phyloP scores from a whole-genome alignment of 2,797 vertebrate genomes.

The Capromys pilorides region DNA sequence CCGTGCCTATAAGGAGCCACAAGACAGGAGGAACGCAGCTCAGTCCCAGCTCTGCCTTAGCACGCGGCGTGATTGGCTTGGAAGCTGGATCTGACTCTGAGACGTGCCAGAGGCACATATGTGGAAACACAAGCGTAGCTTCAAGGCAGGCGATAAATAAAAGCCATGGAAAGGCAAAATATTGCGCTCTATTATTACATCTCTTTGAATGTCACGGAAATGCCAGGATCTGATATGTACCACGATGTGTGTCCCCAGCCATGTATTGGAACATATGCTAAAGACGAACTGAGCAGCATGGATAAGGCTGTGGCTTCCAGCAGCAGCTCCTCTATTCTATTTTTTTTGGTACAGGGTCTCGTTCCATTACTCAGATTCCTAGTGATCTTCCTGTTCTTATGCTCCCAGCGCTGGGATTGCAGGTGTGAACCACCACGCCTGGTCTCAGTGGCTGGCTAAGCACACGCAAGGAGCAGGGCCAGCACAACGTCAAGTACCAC shows the following conservation, averaged over 20 bases:
- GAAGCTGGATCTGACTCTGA: background rate
- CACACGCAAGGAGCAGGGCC: too few relatives aligned
- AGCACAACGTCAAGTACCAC: too few relatives aligned
- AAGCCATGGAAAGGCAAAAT: constrained; percentile 9
- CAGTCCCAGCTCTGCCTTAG: background rate
- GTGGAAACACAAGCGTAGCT: background rate
- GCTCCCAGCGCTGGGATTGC: too few relatives aligned
- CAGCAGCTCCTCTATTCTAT: background rate
- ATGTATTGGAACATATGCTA: background rate
- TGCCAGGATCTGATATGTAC: background rate
- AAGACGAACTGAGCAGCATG: background rate
- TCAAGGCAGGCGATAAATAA: constrained; percentile 31
- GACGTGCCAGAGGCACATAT: background rate
- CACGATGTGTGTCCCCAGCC: fast-evolving
- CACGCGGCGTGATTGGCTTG: background rate
- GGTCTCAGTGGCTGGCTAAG: too few relatives aligned
- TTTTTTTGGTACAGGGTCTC: too few relatives aligned
- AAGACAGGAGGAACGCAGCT: background rate
- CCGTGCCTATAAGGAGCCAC: background rate
- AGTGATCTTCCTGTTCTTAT: too few relatives aligned
- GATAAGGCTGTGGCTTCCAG: background rate
- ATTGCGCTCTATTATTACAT: background rate
- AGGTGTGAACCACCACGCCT: too few relatives aligned
- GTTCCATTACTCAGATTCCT: too few relatives aligned
- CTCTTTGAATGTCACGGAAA: background rate